phyloP scores from a whole-genome alignment of 2,888 invertebrate species.

The Sminthurinus aureus region DNA sequence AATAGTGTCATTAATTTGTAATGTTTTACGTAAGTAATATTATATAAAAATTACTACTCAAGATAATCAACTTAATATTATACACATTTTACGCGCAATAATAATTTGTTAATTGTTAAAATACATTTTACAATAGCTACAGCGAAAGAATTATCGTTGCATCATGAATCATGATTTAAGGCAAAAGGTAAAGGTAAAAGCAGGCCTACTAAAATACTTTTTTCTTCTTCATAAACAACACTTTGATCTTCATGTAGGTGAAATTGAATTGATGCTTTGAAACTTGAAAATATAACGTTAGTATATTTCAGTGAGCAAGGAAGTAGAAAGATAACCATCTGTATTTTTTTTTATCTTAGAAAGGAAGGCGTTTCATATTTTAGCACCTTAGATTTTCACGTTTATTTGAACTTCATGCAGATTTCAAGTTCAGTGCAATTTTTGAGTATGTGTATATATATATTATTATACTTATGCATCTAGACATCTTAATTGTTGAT shows the following conservation, averaged over 20 bases:
- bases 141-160: too few relatives aligned
- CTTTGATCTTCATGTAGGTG: background rate
- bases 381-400: constrained; percentile 8
- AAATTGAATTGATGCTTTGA: too few relatives aligned
- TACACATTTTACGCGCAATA: too few relatives aligned
- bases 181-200: too few relatives aligned
- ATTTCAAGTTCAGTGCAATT: background rate
- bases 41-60: background rate
- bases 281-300: constrained; percentile 4
- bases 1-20: background rate
- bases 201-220: background rate
- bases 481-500: background rate
- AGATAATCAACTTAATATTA: too few relatives aligned
- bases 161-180: too few relatives aligned
- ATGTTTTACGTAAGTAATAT: background rate
- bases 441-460: background rate
- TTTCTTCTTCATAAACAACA: background rate
- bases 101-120: too few relatives aligned
- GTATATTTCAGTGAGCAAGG: background rate
- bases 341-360: background rate
- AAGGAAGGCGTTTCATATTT: background rate
- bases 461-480: background rate
- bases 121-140: too few relatives aligned
- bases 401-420: constrained; percentile 2
- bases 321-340: constrained; percentile 2